Conservation (phyloP, 1,140 invertebrate genomes). For the Sycophila sp. region DNA sequence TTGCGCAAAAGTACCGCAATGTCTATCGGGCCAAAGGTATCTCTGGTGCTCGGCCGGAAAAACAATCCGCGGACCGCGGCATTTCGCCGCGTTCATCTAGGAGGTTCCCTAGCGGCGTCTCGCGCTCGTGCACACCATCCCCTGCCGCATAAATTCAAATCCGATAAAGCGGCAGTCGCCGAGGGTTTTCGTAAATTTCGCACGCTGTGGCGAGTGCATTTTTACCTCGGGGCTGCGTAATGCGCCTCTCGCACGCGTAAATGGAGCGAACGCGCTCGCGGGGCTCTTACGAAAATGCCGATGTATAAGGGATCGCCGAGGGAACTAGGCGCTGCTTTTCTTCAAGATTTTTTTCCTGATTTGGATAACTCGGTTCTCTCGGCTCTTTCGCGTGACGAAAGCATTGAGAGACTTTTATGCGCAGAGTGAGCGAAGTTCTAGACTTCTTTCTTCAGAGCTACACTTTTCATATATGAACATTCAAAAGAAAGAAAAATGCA, state of each 20-base stretch:
- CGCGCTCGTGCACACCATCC: background rate
- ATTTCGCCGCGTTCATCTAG: background rate
- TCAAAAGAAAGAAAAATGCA: no score
- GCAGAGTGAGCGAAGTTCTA: background rate
- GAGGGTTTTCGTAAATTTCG: background rate
- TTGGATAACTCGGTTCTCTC: no score
- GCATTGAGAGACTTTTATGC: background rate
- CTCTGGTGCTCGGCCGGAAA: no score
- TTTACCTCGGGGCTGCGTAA: background rate
- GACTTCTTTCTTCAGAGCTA: no score
- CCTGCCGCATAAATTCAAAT: background rate
- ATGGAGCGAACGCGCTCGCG: conserved; percentile 1
- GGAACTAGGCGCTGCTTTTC: no score
- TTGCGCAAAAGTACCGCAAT: no score
- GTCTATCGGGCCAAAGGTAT: no score
- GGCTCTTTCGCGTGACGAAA: background rate
- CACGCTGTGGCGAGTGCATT: background rate
- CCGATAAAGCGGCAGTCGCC: background rate
- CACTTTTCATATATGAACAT: no score
- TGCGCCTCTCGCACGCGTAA: conserved; percentile 1
- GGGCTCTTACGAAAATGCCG: background rate
- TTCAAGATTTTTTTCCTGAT: no score
- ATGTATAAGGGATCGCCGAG: background rate
- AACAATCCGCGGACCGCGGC: background rate
- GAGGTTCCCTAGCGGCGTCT: background rate